These are phyloP conservation scores for Oryzias curvinotus DNA, from an alignment of 2,113 vertebrate species.

Conservation along the genomic window DNA sequence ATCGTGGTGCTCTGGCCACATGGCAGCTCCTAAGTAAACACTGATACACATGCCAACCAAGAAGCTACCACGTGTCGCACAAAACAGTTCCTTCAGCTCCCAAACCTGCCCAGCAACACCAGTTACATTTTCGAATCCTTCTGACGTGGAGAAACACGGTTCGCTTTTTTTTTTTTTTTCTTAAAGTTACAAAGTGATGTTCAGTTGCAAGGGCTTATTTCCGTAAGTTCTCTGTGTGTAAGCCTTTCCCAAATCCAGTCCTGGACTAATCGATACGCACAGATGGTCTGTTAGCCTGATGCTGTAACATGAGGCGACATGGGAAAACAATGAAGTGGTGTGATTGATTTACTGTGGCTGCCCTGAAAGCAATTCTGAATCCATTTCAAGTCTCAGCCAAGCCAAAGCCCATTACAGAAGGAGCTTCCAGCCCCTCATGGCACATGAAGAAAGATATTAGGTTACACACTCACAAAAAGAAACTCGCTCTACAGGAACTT, in stretches of 20 bases:
- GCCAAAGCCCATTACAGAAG: slow-evolving; percentile 14
- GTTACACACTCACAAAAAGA: neutral
- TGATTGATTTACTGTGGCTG: slow-evolving; percentile 67
- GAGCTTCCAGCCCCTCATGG: slow-evolving; percentile 7
- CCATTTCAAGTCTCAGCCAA: slow-evolving; percentile 44
- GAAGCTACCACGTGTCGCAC: slow-evolving; percentile 35
- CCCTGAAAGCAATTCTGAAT: slow-evolving; percentile 61
- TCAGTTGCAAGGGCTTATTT: slow-evolving; percentile 24
- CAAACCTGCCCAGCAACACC: slow-evolving; percentile 26
- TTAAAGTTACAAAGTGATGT: neutral
- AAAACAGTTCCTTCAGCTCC: slow-evolving; percentile 13
- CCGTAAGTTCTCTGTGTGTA: slow-evolving; percentile 26
- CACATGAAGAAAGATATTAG: neutral
- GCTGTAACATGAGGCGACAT: slow-evolving; percentile 68
- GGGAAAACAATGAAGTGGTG: slow-evolving; percentile 61
- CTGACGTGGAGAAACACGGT: neutral
- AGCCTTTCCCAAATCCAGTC: slow-evolving; percentile 32
- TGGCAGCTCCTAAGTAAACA: slow-evolving; percentile 49
- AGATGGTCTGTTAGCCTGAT: slow-evolving; percentile 58
- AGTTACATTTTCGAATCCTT: neutral
- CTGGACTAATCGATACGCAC: slow-evolving; percentile 65
- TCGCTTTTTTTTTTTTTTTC: neutral
- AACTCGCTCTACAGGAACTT: neutral
- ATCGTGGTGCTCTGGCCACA: slow-evolving; percentile 39
- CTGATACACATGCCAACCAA: slow-evolving; percentile 41